Base-by-base conservation (phyloP, 1,140 invertebrate genomes). In the Solenopsis invicta region DNA sequence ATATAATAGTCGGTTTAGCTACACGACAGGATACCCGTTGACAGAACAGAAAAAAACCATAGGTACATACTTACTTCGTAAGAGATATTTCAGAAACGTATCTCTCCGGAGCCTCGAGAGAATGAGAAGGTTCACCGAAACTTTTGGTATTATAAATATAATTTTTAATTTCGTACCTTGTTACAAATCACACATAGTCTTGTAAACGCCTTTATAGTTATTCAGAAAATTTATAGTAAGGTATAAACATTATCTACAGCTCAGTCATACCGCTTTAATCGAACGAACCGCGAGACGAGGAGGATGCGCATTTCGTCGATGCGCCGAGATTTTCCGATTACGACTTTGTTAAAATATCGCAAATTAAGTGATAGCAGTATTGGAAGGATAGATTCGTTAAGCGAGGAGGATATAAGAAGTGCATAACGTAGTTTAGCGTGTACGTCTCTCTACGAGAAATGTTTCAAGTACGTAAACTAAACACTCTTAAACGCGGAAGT, bases 381-480 rank as follows among this genome's bases (percentile, higher is more conserved):
- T 21, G 29, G 13, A 66, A 66, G 24, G n/a, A 56, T 62, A 62
- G 75, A 56, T 75, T 29, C 29, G 29, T 85, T 54, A 21, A 69
- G 18, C 37, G 45, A 61, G 45, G 71, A 85, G n/a, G 56, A 85
- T 56, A 85, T 56, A 24, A 84, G 45, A 88, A 74, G 41, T 74
- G 21, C 89, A 45, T 89, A 85, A 87, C 62, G 71, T 91, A 91
- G 87, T 85, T 24, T 76, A 61, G 88, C 89, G 59, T 88, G 77
- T 91, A 92, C 82, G 74, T 88, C 81, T 88, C 81, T 13, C 2
- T 91, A 76, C 88, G 86, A 88, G 80, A 88, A 76, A 86, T 87
- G 84, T 86, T 88, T 92, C 91, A 76, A 29, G 81, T 89, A 91
- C 82, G 86, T 89, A 29, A 29, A 91, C 75, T 85, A 76, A 86